phyloP scores from a whole-genome alignment of 2,888 invertebrate species.

The Troides helena region DNA sequence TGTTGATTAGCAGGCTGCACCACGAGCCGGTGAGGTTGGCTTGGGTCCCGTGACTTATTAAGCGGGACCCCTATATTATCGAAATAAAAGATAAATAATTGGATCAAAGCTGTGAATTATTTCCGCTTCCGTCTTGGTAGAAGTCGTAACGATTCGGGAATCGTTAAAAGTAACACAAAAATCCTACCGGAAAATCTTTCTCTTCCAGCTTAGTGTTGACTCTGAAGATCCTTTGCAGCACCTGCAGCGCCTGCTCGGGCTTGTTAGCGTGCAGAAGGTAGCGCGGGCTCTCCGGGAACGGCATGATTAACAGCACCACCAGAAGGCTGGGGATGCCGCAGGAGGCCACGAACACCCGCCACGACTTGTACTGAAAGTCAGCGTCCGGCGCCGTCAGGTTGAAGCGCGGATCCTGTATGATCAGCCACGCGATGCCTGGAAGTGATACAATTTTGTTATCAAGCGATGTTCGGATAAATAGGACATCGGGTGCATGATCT shows the following conservation, averaged over 20 bases:
- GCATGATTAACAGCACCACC: constrained; percentile 71
- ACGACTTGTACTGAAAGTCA: constrained; percentile 77
- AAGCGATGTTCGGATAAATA: too few relatives aligned
- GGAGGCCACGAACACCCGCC: constrained; percentile 83
- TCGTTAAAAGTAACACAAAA: background rate
- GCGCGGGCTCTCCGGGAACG: constrained; percentile 80
- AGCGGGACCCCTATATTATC: too few relatives aligned
- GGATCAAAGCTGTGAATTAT: too few relatives aligned
- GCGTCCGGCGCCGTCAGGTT: constrained; percentile 52
- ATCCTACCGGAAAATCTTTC: constrained; percentile 77
- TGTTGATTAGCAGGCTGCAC: too few relatives aligned
- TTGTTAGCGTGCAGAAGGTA: constrained; percentile 75
- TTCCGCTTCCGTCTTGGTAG: too few relatives aligned
- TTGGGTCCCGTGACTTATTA: too few relatives aligned
- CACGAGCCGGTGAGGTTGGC: too few relatives aligned
- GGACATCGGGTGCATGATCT: too few relatives aligned
- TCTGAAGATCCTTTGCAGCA: constrained; percentile 77
- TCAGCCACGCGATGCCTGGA: constrained; percentile 72
- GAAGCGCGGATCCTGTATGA: constrained; percentile 63
- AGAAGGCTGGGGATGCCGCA: constrained; percentile 80
- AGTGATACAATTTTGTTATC: constrained; percentile 26
- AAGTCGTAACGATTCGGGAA: too few relatives aligned
- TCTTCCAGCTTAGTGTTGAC: constrained; percentile 73
- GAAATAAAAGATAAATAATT: too few relatives aligned
- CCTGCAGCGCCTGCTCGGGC: constrained; percentile 71